Conservation (phyloP, 2,888 invertebrate genomes). For the Taphrorychus bicolor region DNA sequence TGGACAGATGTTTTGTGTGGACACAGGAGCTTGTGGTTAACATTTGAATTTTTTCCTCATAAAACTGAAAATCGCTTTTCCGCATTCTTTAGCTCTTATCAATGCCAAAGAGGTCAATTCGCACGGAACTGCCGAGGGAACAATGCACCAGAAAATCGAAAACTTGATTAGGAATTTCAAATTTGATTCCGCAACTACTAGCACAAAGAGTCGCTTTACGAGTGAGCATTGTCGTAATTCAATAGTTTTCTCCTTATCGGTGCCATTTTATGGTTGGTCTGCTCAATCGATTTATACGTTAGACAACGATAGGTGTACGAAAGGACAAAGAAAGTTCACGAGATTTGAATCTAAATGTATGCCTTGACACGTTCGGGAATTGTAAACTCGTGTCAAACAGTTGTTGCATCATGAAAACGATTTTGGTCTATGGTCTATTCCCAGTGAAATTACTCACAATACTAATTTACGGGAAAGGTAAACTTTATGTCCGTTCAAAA, state of each 20-base stretch:
- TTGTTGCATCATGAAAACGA: conserved; percentile 11
- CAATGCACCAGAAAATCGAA: background rate
- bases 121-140: too few species aligned
- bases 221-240: conserved; percentile 33
- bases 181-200: conserved; percentile 34
- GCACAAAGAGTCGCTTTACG: conserved; percentile 30
- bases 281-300: conserved; percentile 37
- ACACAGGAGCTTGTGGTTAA: too few species aligned
- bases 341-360: conserved; percentile 40
- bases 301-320: conserved; percentile 33
- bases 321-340: conserved; percentile 38
- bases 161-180: conserved; percentile 29
- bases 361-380: conserved; percentile 38
- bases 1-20: conserved; percentile 19
- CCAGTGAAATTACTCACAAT: too few species aligned
- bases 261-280: conserved; percentile 36
- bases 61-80: too few species aligned
- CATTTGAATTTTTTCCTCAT: too few species aligned
- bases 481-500: too few species aligned
- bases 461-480: too few species aligned
- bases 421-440: too few species aligned
- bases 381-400: conserved; percentile 36
- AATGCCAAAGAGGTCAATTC: too few species aligned
- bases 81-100: too few species aligned
- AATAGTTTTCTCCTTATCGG: conserved; percentile 39